Base-by-base conservation (phyloP, 2,113 vertebrate species). In the Orientallactaga bullata region DNA sequence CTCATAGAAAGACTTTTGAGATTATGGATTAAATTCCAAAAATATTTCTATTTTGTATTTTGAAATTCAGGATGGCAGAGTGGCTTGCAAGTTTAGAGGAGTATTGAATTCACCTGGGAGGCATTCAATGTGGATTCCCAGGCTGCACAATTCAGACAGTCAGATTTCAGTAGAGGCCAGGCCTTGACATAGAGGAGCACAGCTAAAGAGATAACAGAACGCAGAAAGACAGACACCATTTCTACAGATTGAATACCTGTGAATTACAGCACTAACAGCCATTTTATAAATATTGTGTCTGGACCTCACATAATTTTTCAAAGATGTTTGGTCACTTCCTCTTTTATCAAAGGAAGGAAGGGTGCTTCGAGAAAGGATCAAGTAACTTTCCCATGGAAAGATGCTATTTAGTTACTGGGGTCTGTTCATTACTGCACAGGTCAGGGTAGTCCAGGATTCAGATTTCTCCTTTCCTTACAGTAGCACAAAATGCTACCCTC, bases 11-110 rank as follows among this genome's bases (percentile, higher is more conserved):
- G 13, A 72, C 68, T 23, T 72, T n/a, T 90, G n/a, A 74, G 66
- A 47, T 69, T 55, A 76, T 85, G 13, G 12, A 61, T 77, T 80
- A 47, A 83, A 37, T 80, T 47, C 78, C 39, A 83, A 71, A 93
- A n/a, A 32, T 74, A 69, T 83, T 60, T 89, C 30, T 91, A 88
- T n/a, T n/a, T n/a, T n/a, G 39, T 60, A 60, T 76, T 86, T 94
- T 80, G n/a, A 74, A 94, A 84, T 3, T 96, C 42, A 74, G 11
- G 26, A 58, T 72, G 26, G 28, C 68, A 55, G 16, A 23, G 1
- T 76, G 51, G 21, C 20, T 86, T 13, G 3, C 61, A 84, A n/a
- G 8, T 18, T 91, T 65, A 51, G 21, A 16, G 79, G 11, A 8
- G 58, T 65, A 26, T 35, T 63, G 32, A 61, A 84, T 81, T 55